Percentiles rank a stretch among this genome's conserved stretches.
phyloP scores from a whole-genome alignment of 2,113 vertebrate genomes.

The Eulacestoma nigropectus region DNA sequence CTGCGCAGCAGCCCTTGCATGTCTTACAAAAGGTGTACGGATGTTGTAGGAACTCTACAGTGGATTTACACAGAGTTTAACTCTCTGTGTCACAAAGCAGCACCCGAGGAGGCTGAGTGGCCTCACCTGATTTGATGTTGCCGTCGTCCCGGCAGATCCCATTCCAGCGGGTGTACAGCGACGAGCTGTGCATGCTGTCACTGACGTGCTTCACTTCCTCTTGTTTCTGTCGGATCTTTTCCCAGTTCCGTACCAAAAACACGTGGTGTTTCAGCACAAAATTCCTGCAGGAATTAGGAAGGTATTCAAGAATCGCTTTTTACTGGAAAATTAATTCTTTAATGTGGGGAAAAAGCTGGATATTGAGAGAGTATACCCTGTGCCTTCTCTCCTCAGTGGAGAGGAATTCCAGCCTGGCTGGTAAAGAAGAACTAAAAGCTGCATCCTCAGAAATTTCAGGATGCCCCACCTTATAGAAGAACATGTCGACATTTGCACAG shows the following conservation, averaged over 20 bases:
- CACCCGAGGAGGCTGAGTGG: background rate
- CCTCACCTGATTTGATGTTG: constrained; percentile 95
- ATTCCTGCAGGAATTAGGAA: constrained; percentile 74
- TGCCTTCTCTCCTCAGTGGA: background rate
- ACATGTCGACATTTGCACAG: background rate
- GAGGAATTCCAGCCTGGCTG: background rate
- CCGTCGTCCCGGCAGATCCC: constrained; percentile 92
- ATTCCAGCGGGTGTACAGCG: constrained; percentile 89
- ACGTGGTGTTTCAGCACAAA: constrained; percentile 96
- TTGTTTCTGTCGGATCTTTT: constrained; percentile 92
- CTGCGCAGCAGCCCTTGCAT: background rate
- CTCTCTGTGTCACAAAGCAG: rapidly evolving
- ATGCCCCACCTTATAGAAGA: background rate
- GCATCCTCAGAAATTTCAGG: background rate
- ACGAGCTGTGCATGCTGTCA: constrained; percentile 74
- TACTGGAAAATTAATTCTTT: background rate
- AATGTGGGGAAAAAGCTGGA: rapidly evolving
- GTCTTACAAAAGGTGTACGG: rapidly evolving
- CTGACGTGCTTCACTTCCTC: constrained; percentile 87
- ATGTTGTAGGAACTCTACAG: background rate
- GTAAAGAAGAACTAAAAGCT: background rate
- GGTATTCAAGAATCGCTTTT: background rate
- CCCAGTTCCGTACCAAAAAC: constrained; percentile 96
- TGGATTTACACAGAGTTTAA: background rate
- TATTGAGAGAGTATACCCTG: background rate